Evolutionary conservation across 2,797 vertebrate genomes (phyloP), one percentile per base, ranked within the genome.

Genomic region (Pseudopleuronectes americanus): DNA sequence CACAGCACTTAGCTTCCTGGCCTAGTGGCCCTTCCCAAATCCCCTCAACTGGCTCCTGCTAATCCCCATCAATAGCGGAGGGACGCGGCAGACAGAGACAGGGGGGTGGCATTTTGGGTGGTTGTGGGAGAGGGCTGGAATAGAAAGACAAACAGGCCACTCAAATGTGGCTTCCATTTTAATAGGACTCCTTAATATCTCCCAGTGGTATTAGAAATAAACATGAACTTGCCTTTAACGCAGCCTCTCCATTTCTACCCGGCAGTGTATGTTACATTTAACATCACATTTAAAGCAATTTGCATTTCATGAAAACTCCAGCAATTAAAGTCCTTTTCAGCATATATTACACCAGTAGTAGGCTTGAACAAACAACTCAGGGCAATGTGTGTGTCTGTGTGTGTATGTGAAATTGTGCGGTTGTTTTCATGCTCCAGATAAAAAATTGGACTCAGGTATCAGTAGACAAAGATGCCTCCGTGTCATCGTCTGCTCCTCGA

Each of bases 1-100:
- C 78, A 77, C 80, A 84, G 75, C 85, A 89, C 90, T 92, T 91
- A 89, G 85, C 88, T 91, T 92, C 84, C 72, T 90, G 88, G 86
- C 89, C 84, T 87, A 80, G 86, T 84, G 86, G 87, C 79, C 81
- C 80, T 79, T 48, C 82, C 79, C 77, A 91, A 91, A 92, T 90
- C 89, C 89, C 85, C 80, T 88, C 64, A 16, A 55, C 71, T 86
- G 77, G 84, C 80, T 89, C 60, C 79, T 74, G 76, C 84, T 93
- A 90, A 92, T 91, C 90, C 85, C 71, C 52, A 64, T 71, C 84
- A 83, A 81, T 81, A 79, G 89, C 83, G 54, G 70, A 84, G 75
- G 75, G 84, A 88, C 77, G 77, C 80, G 77, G 80, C 73, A 78
- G 84, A 78, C 69, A 61, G 61, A 74, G 51, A 31, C 56, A 4